Evolutionary conservation across 2,113 vertebrate genomes (phyloP).

Genomic region (Hemicordylus capensis): DNA sequence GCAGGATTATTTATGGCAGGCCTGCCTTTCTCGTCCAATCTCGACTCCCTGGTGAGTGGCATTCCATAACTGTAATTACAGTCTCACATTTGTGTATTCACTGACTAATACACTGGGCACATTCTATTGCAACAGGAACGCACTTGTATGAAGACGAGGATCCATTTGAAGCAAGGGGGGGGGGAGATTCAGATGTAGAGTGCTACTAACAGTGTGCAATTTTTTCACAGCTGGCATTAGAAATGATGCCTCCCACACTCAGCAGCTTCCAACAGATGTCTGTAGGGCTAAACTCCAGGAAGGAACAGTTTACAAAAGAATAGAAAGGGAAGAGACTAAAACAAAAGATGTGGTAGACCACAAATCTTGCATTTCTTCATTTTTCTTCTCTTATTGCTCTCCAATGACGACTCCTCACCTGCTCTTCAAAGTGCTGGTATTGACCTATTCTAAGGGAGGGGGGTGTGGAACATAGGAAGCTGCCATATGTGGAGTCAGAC

Average conservation of each 20-base stretch:
- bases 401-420: not conserved
- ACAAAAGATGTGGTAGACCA: too few relatives aligned
- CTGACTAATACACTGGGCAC: slow-evolving; percentile 64
- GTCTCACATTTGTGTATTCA: slow-evolving; percentile 55
- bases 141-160: slow-evolving; percentile 20
- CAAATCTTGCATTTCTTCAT: not conserved
- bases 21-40: slow-evolving; percentile 47
- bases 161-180: slow-evolving; percentile 28
- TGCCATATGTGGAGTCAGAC: too few relatives aligned
- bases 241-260: slow-evolving; percentile 21
- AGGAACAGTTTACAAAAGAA: not conserved
- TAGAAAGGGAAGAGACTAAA: too few relatives aligned
- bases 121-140: slow-evolving; percentile 50
- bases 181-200: slow-evolving; percentile 51
- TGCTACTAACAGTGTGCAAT: slow-evolving; percentile 54
- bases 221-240: slow-evolving; percentile 59
- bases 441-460: too few relatives aligned
- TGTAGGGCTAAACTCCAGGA: not conserved
- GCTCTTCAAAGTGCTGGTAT: too few relatives aligned
- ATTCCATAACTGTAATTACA: slow-evolving; percentile 67
- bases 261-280: not conserved
- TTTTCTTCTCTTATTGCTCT: too few relatives aligned
- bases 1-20: slow-evolving; percentile 58
- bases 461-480: too few relatives aligned
- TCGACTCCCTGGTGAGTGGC: slow-evolving; percentile 54